A percentile compares a stretch with the other conserved stretches of the same genome.
Evolutionary conservation across 92 coral and sea anemone species (phyloP).

Genomic region (Epizoanthus rinbou): DNA sequence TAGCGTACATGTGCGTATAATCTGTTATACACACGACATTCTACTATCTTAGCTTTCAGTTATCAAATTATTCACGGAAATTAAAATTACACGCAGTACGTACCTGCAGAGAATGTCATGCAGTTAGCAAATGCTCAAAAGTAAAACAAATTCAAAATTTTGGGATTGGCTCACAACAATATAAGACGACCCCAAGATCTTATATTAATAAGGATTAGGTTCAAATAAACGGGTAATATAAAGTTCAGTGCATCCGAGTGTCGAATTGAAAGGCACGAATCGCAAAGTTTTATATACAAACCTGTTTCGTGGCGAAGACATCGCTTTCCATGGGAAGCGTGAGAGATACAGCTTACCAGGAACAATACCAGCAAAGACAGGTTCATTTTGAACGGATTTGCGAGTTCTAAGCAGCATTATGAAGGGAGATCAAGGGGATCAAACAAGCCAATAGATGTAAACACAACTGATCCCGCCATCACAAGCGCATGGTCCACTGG

Average conservation of each 20-base stretch:
- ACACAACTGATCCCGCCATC: slow-evolving; percentile 1
- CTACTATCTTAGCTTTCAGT: no score
- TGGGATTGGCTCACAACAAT: neutral
- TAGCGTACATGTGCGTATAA: no score
- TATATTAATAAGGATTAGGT: neutral
- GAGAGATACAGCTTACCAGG: neutral
- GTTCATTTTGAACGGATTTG: slow-evolving; percentile 12
- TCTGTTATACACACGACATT: no score
- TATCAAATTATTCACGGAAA: no score
- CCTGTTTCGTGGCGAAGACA: slow-evolving; percentile 16
- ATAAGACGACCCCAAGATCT: neutral
- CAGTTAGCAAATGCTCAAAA: no score
- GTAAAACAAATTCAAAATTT: no score
- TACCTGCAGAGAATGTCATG: no score
- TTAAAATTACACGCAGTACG: no score
- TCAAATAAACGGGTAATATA: neutral
- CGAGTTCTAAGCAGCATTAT: slow-evolving; percentile 5
- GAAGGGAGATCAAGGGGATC: slow-evolving; percentile 4
- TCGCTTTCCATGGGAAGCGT: slow-evolving; percentile 1
- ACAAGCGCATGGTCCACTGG: neutral
- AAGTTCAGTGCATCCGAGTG: neutral
- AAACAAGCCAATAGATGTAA: neutral
- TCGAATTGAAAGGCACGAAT: neutral
- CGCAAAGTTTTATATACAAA: neutral
- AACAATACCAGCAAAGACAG: slow-evolving; percentile 9